A percentile compares a stretch with the other conserved stretches of the same genome.
Conservation (phyloP, 1,140 invertebrate species). For the Anastrepha obliqua region DNA sequence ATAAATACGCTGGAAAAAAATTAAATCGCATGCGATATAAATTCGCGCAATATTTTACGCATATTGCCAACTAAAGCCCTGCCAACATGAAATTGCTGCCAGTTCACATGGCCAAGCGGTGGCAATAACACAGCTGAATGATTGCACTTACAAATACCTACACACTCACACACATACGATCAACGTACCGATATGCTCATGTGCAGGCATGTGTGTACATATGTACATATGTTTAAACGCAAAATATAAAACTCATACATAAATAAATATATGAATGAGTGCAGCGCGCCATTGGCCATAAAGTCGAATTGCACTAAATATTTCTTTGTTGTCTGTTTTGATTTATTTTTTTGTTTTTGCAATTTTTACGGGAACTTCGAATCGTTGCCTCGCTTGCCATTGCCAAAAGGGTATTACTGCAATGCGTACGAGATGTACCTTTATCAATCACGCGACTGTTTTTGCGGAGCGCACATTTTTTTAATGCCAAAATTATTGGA, state of each 20-base stretch:
- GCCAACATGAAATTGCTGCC: not conserved
- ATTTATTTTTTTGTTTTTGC: not conserved
- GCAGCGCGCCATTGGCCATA: not conserved
- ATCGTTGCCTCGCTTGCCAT: not conserved
- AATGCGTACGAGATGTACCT: not conserved
- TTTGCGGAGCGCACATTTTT: not conserved
- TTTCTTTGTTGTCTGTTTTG: not conserved
- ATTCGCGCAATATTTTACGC: slow-evolving; percentile 45
- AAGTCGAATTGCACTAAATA: slow-evolving; percentile 28
- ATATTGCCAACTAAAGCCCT: slow-evolving; percentile 31
- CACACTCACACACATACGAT: not conserved
- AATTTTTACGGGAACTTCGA: not conserved
- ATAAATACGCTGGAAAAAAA: slow-evolving; percentile 9
- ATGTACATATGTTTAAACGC: not conserved
- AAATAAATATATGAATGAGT: slow-evolving; percentile 4
- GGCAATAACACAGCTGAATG: slow-evolving; percentile 19
- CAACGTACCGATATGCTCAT: too few relatives aligned
- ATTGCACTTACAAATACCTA: not conserved
- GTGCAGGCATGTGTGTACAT: not conserved
- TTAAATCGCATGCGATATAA: slow-evolving; percentile 48
- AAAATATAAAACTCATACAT: not conserved
- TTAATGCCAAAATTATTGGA: not conserved
- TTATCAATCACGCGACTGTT: not conserved
- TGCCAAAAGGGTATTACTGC: slow-evolving; percentile 3
- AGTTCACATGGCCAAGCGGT: not conserved